Base-by-base conservation (phyloP, 2,888 invertebrate species). In the Cryptophagus acutangulus region DNA sequence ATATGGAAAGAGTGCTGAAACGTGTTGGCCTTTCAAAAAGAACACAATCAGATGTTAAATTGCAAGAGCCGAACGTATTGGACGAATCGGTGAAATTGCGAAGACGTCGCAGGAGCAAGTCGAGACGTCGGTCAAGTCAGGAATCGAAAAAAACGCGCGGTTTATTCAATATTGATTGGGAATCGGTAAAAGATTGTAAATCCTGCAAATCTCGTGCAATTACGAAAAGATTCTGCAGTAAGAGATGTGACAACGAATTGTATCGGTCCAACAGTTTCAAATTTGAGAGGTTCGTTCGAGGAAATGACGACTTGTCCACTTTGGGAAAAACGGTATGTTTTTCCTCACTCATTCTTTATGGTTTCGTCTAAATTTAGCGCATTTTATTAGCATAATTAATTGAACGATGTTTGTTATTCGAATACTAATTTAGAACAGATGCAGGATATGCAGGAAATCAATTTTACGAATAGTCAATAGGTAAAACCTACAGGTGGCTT, bases 261-360 rank as follows among this genome's bases (percentile, higher is more conserved):
- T 88, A 88, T 62, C 79, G 88, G 54, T 87, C 87, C 52, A 87
- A 88, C 68, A 88, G 88, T 71, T 88, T 88, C 74, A 87, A 87
- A 73, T 88, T 88, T 67, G 87, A 88, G 71, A 74, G 87, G 40
- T 88, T 88, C 63, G 82, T 86, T 58, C 74, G 87, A 54, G 80
- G 79, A 55, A 79, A 77, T 62, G 84, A 84, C 33, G 69, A 68
- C 44, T 53, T 61, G 35, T 66, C 67, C 15, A 67, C 67, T 26
- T 64, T 76, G 51, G 79, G 78, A 49, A 84, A 84, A 67, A 84
- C 85, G 84, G 86, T 85, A 62, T 71, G n/a, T 6, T n/a, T 20
- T n/a, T 20, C n/a, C n/a, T n/a, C n/a, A n/a, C n/a, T n/a, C n/a
- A n/a, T n/a, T n/a, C n/a, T n/a, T n/a, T n/a, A n/a, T n/a, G n/a